Base-by-base conservation (phyloP, 2,113 vertebrate species). In the Ctenodactylus gundi region DNA sequence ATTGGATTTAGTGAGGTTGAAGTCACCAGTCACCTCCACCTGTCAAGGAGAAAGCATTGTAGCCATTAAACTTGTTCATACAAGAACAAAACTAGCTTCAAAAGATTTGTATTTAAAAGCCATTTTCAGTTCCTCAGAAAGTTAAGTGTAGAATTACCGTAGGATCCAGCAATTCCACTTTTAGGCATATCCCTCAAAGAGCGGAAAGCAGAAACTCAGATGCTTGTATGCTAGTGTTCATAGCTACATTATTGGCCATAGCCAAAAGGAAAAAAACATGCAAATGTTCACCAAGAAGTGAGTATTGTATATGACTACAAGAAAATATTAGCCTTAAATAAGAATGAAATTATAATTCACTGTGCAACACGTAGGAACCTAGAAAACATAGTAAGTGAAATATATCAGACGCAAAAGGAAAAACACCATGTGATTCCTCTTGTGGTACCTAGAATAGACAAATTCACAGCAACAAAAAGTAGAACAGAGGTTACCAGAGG, bases 321-420 rank as follows among this genome's bases (percentile, higher is more conserved):
- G 64, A 89, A n/a, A 65, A 51, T 72, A 49, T 82, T 84, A 80
- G 44, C 77, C 41, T 96, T 90, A 49, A 85, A 72, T 85, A 83
- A 64, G 73, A 91, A 64, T 57, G 65, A 80, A 95, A 89, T 78
- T 84, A 17, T 60, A 62, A 73, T 84, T 62, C 51, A 62, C 58
- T 53, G 10, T 68, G 64, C 36, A 75, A 46, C 6, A 13, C 90
- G 49, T 58, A 41, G 93, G 53, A 90, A 76, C 76, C 88, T 94
- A 46, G 57, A 87, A 96, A 75, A 73, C 41, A 68, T 46, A 76
- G 25, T 49, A 49, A 44, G n/a, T 94, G n/a, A 94, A 93, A 93
- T 65, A 92, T 94, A n/a, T 14, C 62, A 86, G 76, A 88, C 39
- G 64, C 41, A 68, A 83, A 82, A 90, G 72, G 80, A 65, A 31